phyloP scores from a whole-genome alignment of 2,797 vertebrate species.

The Manis crassicaudata region DNA sequence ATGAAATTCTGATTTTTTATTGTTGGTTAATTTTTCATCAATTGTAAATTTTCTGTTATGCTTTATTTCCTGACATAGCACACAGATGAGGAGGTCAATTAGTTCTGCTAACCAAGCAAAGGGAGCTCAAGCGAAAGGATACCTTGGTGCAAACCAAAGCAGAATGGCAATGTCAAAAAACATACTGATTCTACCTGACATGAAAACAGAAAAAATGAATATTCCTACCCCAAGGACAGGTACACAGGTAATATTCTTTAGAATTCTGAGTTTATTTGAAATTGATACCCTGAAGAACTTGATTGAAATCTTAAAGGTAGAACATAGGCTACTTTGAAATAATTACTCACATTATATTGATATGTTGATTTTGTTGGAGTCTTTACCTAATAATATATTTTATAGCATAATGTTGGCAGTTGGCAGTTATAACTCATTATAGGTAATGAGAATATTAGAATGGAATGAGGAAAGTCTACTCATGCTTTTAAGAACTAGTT shows the following conservation, averaged over 20 bases:
- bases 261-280: slow-evolving; percentile 37
- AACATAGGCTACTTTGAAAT: slow-evolving; percentile 36
- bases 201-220: slow-evolving; percentile 65
- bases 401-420: neutral
- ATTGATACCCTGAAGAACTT: neutral
- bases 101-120: neutral
- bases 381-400: neutral
- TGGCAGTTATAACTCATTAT: neutral
- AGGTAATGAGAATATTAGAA: neutral
- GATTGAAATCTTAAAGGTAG: neutral
- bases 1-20: neutral
- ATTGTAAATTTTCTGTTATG: neutral
- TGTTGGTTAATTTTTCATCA: slow-evolving; percentile 31
- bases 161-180: slow-evolving; percentile 34
- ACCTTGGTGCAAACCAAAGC: slow-evolving; percentile 8
- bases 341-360: neutral
- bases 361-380: slow-evolving; percentile 7
- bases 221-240: neutral
- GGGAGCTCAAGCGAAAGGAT: neutral
- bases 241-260: slow-evolving; percentile 66
- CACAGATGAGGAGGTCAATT: slow-evolving; percentile 46
- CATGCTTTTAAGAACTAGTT: slow-evolving; percentile 15
- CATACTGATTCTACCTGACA: neutral
- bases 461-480: slow-evolving; percentile 10
- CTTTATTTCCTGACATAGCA: slow-evolving; percentile 29